Evolutionary conservation across 2,797 vertebrate genomes (phyloP).

Genomic region (Channallabes apus): DNA sequence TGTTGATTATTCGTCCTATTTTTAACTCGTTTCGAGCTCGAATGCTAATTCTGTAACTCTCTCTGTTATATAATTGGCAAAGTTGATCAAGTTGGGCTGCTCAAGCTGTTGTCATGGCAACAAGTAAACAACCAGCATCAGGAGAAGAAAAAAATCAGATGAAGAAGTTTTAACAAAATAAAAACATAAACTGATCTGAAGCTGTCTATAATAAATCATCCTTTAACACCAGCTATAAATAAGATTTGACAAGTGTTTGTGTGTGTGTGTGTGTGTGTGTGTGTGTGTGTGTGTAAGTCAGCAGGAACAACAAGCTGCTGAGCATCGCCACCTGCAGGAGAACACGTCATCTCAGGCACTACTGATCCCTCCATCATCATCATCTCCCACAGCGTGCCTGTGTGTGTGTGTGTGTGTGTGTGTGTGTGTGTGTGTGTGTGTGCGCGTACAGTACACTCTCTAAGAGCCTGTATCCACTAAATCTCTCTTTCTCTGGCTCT

Average conservation of each 20-base stretch:
- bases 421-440: constrained; percentile 1
- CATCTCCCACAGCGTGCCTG: constrained; percentile 28
- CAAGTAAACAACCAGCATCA: background rate
- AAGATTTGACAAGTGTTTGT: background rate
- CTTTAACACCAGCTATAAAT: background rate
- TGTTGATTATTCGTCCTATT: too few relatives aligned
- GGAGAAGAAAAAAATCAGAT: background rate
- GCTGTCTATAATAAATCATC: background rate
- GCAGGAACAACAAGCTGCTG: constrained; percentile 63
- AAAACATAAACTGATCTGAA: background rate
- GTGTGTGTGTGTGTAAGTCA: constrained; percentile 31
- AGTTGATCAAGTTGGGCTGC: background rate
- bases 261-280: background rate
- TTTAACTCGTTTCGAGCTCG: too few relatives aligned
- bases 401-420: constrained; percentile 4
- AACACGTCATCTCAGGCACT: constrained; percentile 32
- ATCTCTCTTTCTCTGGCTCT: background rate
- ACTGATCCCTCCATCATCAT: background rate
- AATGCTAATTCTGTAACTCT: too few relatives aligned
- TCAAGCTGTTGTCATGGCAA: background rate
- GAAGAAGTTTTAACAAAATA: background rate
- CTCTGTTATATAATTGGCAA: too few relatives aligned
- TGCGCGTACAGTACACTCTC: too few relatives aligned
- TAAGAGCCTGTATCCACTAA: background rate
- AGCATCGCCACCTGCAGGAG: constrained; percentile 53